phyloP scores from a whole-genome alignment of 2,888 invertebrate species.

The Idaea straminata region DNA sequence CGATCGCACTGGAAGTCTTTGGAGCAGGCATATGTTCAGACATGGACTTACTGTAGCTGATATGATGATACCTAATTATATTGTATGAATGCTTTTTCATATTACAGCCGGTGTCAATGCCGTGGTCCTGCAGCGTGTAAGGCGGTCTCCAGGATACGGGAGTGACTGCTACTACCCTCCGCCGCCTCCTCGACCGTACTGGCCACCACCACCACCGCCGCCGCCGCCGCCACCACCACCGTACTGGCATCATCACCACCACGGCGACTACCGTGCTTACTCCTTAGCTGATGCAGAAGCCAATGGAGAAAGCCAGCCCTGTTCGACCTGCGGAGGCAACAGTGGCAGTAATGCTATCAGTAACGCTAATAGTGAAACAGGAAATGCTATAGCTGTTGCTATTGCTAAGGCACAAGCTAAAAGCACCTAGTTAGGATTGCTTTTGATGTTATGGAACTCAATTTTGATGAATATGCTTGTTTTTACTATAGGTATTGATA shows the following conservation, averaged over 20 bases:
- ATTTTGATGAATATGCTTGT: too few species aligned
- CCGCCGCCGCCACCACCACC: constrained; percentile 27
- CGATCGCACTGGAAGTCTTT: too few species aligned
- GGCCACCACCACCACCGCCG: constrained; percentile 31
- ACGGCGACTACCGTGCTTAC: constrained; percentile 19
- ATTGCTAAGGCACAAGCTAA: constrained; percentile 25
- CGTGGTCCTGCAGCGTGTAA: constrained; percentile 41
- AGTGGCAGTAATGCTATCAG: constrained; percentile 38
- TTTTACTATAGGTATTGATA: too few species aligned
- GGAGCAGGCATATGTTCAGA: too few species aligned
- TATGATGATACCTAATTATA: too few species aligned
- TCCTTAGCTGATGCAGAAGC: constrained; percentile 15
- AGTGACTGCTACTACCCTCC: constrained; percentile 39
- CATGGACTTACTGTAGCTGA: too few species aligned
- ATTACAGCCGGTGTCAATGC: constrained; percentile 39
- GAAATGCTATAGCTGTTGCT: constrained; percentile 44
- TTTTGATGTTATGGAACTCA: too few species aligned
- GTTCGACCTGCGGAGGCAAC: constrained; percentile 20
- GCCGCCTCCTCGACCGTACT: constrained; percentile 36
- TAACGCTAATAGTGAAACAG: constrained; percentile 43
- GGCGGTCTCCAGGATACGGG: constrained; percentile 48
- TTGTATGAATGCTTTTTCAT: not conserved
- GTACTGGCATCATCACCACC: constrained; percentile 19
- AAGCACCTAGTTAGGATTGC: constrained; percentile 7
- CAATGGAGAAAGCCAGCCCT: constrained; percentile 4